Evolutionary conservation across 2,797 vertebrate species (phyloP).

Genomic region (Arctocebus calabarensis): DNA sequence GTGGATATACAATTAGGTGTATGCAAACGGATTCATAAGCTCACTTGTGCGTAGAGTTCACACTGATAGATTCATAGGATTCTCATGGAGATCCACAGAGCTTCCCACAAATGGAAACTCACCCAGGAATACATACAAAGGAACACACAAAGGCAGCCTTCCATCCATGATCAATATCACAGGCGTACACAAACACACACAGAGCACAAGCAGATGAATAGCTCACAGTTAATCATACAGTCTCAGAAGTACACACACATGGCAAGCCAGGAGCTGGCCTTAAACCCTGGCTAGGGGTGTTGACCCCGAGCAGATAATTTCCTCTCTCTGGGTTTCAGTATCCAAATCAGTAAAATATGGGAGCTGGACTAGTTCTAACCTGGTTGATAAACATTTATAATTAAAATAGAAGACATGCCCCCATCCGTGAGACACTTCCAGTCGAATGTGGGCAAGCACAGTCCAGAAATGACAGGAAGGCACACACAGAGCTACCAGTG

Average conservation of each 20-base stretch:
- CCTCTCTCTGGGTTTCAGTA: background rate
- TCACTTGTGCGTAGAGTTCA: background rate
- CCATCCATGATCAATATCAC: no score
- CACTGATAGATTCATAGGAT: background rate
- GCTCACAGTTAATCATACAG: background rate
- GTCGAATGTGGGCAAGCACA: background rate
- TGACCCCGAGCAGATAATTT: background rate
- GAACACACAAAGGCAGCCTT: background rate
- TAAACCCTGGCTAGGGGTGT: background rate
- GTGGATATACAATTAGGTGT: background rate
- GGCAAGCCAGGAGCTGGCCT: background rate
- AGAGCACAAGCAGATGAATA: background rate
- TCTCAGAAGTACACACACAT: background rate
- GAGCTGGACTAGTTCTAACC: background rate
- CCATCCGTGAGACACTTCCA: background rate
- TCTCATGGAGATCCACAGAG: background rate
- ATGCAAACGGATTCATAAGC: background rate
- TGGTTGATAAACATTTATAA: background rate
- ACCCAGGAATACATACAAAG: background rate
- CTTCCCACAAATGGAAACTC: background rate
- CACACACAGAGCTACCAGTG: background rate
- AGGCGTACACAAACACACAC: accelerated
- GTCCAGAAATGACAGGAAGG: background rate
- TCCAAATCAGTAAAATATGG: background rate
- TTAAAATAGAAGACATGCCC: background rate